A percentile compares a stretch with the other conserved stretches of the same genome.
phyloP scores from a whole-genome alignment of 1,140 invertebrate genomes.

The Camponotus vicinus region DNA sequence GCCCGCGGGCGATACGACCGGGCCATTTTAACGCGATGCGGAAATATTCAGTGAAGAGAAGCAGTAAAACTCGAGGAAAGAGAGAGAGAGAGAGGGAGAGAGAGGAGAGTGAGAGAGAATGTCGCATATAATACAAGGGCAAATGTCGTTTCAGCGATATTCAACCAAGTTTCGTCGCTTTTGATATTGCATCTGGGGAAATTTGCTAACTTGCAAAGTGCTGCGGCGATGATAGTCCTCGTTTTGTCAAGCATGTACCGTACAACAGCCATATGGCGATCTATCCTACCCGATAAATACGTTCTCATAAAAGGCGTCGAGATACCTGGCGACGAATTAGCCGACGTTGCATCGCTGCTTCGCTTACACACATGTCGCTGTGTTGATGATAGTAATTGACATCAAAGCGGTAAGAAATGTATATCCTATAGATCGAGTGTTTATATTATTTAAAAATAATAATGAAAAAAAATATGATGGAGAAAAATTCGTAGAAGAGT shows the following conservation, averaged over 20 bases:
- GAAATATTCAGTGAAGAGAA: conserved; percentile 57
- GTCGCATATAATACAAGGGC: background rate
- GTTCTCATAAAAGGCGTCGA: conserved; percentile 39
- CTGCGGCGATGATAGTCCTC: conserved; percentile 24
- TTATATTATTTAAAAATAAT: conserved; percentile 15
- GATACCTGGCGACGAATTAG: conserved; percentile 32
- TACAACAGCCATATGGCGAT: conserved; percentile 21
- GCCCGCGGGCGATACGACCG: conserved; percentile 42
- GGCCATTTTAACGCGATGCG: conserved; percentile 25
- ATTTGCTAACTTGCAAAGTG: conserved; percentile 57
- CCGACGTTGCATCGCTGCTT: conserved; percentile 1
- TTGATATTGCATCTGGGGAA: conserved; percentile 46
- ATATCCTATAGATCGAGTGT: background rate
- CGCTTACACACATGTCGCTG: background rate
- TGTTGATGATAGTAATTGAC: conserved; percentile 24
- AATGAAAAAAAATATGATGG: background rate
- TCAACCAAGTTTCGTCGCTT: conserved; percentile 47
- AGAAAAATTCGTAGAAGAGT: conserved; percentile 1
- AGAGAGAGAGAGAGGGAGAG: background rate
- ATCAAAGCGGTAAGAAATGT: background rate
- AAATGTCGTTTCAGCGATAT: conserved; percentile 32
- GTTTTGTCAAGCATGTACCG: conserved; percentile 47
- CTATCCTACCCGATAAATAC: conserved; percentile 46
- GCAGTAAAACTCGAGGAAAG: conserved; percentile 14
- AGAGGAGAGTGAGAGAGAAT: background rate